phyloP scores from a whole-genome alignment of 2,797 vertebrate species.

The Aphelocoma californica region DNA sequence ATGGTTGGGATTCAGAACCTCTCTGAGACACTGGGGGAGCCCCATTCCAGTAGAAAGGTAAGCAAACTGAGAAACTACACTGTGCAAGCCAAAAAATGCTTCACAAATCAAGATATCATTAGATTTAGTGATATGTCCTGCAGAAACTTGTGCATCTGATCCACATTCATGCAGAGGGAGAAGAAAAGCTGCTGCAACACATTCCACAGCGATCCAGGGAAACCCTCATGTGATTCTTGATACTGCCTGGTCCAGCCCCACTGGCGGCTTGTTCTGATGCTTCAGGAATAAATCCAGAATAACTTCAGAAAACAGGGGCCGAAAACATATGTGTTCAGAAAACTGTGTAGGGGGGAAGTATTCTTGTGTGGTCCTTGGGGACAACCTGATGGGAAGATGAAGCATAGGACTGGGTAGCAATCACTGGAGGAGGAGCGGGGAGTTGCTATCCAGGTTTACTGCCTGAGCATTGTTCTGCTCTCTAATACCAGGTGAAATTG shows the following conservation, averaged over 20 bases:
- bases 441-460: neutral
- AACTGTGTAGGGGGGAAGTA: neutral
- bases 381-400: neutral
- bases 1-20: neutral
- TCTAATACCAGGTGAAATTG: neutral
- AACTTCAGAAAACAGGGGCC: neutral
- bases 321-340: neutral
- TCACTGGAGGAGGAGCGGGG: neutral
- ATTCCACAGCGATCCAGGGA: neutral
- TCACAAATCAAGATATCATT: neutral
- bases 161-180: neutral
- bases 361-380: neutral
- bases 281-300: neutral
- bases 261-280: neutral
- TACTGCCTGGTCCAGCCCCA: fast-evolving
- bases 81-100: fast-evolving
- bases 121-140: neutral
- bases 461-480: neutral
- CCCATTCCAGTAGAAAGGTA: neutral
- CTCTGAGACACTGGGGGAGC: neutral
- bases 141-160: neutral
- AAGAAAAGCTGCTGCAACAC: neutral
- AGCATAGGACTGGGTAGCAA: neutral
- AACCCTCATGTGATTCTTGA: neutral
- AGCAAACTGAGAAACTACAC: neutral